These are phyloP conservation scores for Dicranocentrus wangi DNA, from an alignment of 2,888 invertebrate species.

Conservation along the genomic window DNA sequence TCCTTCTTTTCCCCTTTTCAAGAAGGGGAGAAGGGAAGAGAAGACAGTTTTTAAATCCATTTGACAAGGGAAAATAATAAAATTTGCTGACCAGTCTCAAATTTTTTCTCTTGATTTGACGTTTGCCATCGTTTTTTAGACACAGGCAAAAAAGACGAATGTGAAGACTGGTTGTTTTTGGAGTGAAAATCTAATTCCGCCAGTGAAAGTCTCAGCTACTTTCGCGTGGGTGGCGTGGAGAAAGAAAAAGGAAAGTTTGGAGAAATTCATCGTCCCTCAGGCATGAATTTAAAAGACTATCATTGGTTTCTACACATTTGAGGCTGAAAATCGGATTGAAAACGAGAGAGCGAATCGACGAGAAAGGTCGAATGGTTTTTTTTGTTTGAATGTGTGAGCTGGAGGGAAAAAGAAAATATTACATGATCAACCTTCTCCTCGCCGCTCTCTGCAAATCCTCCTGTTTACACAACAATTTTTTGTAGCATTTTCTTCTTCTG, in stretches of 20 bases:
- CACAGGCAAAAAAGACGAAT: too few species aligned
- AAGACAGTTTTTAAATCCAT: too few species aligned
- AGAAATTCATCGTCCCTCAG: constrained; percentile 35
- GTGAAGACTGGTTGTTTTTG: too few species aligned
- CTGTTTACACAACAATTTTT: not conserved
- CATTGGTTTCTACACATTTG: constrained; percentile 34
- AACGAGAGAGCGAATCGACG: not conserved
- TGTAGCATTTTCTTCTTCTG: not conserved
- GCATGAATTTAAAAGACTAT: constrained; percentile 30
- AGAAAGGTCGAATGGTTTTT: not conserved
- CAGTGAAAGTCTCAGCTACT: too few species aligned
- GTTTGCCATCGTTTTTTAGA: not conserved
- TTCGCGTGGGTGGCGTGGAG: too few species aligned
- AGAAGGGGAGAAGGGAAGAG: too few species aligned
- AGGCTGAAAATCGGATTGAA: constrained; percentile 30
- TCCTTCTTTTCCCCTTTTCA: too few species aligned
- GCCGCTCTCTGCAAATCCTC: not conserved
- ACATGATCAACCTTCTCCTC: not conserved
- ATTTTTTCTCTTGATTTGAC: not conserved
- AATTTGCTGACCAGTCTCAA: not conserved
- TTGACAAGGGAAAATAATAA: not conserved
- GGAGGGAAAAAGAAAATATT: not conserved
- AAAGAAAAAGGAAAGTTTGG: constrained; percentile 15
- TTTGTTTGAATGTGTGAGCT: not conserved
- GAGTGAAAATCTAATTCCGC: too few species aligned